These are phyloP conservation scores for Microctenopoma lineatum DNA, from an alignment of 2,797 vertebrate genomes.

Conservation along the genomic window DNA sequence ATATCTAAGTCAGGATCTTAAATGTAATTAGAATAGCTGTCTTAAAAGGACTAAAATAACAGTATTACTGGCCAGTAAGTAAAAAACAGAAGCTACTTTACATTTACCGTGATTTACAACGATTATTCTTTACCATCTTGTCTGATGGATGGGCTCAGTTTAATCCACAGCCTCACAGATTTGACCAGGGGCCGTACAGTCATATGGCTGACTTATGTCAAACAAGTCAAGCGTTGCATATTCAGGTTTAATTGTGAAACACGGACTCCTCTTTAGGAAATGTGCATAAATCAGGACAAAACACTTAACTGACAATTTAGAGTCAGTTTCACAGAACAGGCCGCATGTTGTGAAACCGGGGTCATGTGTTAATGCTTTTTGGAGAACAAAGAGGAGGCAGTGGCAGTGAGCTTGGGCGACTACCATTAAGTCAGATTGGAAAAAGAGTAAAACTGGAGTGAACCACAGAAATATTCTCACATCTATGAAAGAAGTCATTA, in stretches of 20 bases:
- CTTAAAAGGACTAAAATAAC: no score
- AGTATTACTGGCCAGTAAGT: no score
- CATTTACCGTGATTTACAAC: no score
- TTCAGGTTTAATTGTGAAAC: conserved; percentile 8
- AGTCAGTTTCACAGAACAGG: conserved; percentile 32
- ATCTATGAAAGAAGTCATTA: conserved; percentile 51
- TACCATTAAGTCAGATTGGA: conserved; percentile 54
- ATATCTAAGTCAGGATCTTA: no score
- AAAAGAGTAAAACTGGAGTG: conserved; percentile 31
- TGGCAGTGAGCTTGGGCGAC: conserved; percentile 24
- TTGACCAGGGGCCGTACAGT: conserved; percentile 10
- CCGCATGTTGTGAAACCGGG: conserved; percentile 32
- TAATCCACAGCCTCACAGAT: conserved; percentile 13
- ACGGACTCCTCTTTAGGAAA: conserved; percentile 6
- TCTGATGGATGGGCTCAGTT: conserved; percentile 18
- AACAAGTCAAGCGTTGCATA: conserved; percentile 22
- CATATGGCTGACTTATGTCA: conserved; percentile 14
- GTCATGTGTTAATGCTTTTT: conserved; percentile 61
- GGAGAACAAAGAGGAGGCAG: conserved; percentile 29
- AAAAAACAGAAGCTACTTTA: no score
- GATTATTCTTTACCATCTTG: background rate
- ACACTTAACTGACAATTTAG: conserved; percentile 39
- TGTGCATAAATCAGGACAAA: conserved; percentile 30
- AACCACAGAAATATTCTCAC: conserved; percentile 31
- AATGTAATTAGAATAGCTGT: no score